Conservation (phyloP, 1,140 invertebrate genomes). For the Magallana ariakensis region DNA sequence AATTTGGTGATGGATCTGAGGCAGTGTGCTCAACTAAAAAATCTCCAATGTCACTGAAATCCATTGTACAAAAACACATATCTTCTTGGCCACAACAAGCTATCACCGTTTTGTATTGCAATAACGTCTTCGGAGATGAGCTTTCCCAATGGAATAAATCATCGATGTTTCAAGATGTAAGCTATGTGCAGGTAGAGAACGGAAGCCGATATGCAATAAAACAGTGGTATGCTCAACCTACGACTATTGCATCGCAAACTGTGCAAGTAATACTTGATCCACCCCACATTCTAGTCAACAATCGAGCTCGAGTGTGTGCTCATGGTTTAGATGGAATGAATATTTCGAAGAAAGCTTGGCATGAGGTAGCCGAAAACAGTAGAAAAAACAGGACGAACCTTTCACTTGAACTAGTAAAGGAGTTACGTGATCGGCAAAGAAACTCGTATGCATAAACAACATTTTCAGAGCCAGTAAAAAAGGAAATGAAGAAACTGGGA, state of each 20-base stretch:
- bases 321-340: slow-evolving; percentile 11
- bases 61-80: background rate
- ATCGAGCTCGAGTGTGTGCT: background rate
- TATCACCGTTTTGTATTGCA: background rate
- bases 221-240: slow-evolving; percentile 22
- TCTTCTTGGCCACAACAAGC: background rate
- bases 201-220: background rate
- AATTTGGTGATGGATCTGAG: background rate
- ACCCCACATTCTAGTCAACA: background rate
- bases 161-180: background rate
- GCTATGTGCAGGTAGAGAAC: background rate
- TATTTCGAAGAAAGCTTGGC: background rate
- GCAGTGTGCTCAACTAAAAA: background rate
- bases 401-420: slow-evolving; percentile 1
- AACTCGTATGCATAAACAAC: slow-evolving; percentile 28
- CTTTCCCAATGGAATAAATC: background rate
- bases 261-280: background rate
- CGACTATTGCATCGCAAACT: background rate
- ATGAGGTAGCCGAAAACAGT: background rate
- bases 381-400: slow-evolving; percentile 1
- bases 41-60: background rate
- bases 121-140: background rate
- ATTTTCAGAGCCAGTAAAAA: background rate
- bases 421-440: slow-evolving; percentile 34
- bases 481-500: background rate